Percentiles rank a stretch among this genome's conserved stretches.
phyloP scores from a whole-genome alignment of 2,797 vertebrate genomes.

The Sandelia bainsii region DNA sequence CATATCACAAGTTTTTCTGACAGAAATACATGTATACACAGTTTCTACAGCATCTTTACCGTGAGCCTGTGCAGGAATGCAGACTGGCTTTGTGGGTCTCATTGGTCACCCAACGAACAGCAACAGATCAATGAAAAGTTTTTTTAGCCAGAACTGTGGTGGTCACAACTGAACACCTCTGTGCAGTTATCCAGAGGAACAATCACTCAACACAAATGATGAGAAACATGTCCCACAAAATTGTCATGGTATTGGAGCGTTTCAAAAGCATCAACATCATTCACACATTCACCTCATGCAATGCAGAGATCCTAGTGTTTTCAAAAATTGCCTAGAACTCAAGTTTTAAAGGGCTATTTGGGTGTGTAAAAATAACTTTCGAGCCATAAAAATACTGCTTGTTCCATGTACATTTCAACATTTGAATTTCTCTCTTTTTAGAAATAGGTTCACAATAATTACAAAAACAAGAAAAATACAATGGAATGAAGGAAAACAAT shows the following conservation, averaged over 20 bases:
- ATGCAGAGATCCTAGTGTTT: slow-evolving; percentile 26
- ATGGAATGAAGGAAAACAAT: slow-evolving; percentile 47
- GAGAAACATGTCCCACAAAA: slow-evolving; percentile 56
- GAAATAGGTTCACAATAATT: slow-evolving; percentile 51
- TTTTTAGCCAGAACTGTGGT: slow-evolving; percentile 21
- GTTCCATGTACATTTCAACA: slow-evolving; percentile 64
- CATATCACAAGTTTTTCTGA: slow-evolving; percentile 44
- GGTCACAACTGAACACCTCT: slow-evolving; percentile 27
- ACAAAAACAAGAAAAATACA: slow-evolving; percentile 47
- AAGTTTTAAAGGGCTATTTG: slow-evolving; percentile 46
- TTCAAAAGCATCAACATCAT: slow-evolving; percentile 39
- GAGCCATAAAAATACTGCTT: slow-evolving; percentile 75
- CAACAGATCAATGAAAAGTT: slow-evolving; percentile 44
- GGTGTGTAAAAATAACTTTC: slow-evolving; percentile 60
- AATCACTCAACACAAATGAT: slow-evolving; percentile 26
- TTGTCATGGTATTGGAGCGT: slow-evolving; percentile 66
- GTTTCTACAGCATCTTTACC: slow-evolving; percentile 61
- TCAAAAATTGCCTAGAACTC: slow-evolving; percentile 39
- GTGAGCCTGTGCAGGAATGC: slow-evolving; percentile 20
- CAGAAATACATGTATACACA: slow-evolving; percentile 45
- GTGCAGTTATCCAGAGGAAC: slow-evolving; percentile 34
- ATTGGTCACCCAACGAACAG: slow-evolving; percentile 58
- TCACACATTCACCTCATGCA: slow-evolving; percentile 43
- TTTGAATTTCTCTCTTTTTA: slow-evolving; percentile 46
- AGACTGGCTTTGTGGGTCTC: slow-evolving; percentile 48